Percentiles rank a stretch among this genome's conserved stretches.
phyloP scores from a whole-genome alignment of 2,113 vertebrate genomes.

The Polyodon spathula region DNA sequence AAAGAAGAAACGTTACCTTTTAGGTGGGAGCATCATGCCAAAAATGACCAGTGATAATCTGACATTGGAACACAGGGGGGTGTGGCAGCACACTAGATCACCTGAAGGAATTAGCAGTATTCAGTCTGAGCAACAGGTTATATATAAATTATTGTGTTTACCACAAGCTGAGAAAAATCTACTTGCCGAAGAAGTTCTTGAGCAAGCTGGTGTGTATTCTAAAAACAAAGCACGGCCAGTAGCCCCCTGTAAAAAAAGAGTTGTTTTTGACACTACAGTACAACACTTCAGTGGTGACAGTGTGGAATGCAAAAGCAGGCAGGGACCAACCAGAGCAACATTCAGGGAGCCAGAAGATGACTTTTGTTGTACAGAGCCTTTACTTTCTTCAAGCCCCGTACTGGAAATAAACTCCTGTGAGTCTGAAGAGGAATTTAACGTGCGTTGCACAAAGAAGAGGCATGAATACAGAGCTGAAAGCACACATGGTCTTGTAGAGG shows the following conservation, averaged over 20 bases:
- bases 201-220: not conserved
- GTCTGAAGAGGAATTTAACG: not conserved
- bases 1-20: too few species aligned
- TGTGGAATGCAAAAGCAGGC: not conserved
- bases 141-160: not conserved
- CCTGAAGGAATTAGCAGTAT: not conserved
- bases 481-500: conserved; percentile 28
- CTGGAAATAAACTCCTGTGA: not conserved
- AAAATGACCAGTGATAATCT: too few species aligned
- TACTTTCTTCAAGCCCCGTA: not conserved
- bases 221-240: not conserved
- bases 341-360: not conserved
- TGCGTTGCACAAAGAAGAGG: not conserved
- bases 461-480: conserved; percentile 1
- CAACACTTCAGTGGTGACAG: not conserved
- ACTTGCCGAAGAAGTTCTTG: not conserved
- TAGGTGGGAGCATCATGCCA: too few species aligned
- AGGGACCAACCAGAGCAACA: not conserved
- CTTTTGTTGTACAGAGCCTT: not conserved
- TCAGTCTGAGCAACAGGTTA: not conserved
- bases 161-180: not conserved
- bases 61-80: not conserved
- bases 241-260: not conserved
- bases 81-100: not conserved
- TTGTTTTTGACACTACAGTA: not conserved